Evolutionary conservation across 2,797 vertebrate species (phyloP), one percentile per base, ranked within the genome.

Genomic region (Poeciliopsis infans): DNA sequence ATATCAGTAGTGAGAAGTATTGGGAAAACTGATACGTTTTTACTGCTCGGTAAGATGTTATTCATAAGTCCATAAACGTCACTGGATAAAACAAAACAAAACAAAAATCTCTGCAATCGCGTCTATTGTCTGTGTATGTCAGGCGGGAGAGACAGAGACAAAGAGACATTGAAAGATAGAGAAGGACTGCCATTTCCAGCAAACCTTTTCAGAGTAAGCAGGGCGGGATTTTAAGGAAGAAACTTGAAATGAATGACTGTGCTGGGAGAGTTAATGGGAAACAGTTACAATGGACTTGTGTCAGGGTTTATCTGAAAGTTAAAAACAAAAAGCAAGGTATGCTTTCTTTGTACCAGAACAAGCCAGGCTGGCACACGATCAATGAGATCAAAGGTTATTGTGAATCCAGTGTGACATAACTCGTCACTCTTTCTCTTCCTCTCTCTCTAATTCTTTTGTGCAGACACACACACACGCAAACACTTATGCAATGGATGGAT

Each of bases 61-160:
- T 83, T 81, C 25, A 57, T 72, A n/a, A 57, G 53, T 46, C 59
- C 28, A 85, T 83, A 73, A 43, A 86, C 71, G 51, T 74, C 68
- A 79, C 55, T 51, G 47, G 46, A 28, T 75, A 49, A 72, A 79
- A 77, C 49, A 25, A 18, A 76, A 75, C 73, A 69, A 64, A 25
- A 18, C 75, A 76, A 75, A 69, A 69, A 73, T 74, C 16, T 36
- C 2, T 71, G 51, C 64, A 25, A 39, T 12, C 72, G 51, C 13
- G 1, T 69, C 28, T 61, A 68, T 69, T n/a, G 10, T 61, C 5
- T 33, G 57, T 31, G 57, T 61, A 5, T 31, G 57, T 59, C 20
- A 51, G 49, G 11, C 12, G 25, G n/a, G 10, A 57, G 25, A 57
- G 25, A 28, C 23, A 28, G 1, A 57, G 10, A 57, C 10, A 57